Base-by-base conservation (phyloP, 2,797 vertebrate genomes). In the Momotus momota region DNA sequence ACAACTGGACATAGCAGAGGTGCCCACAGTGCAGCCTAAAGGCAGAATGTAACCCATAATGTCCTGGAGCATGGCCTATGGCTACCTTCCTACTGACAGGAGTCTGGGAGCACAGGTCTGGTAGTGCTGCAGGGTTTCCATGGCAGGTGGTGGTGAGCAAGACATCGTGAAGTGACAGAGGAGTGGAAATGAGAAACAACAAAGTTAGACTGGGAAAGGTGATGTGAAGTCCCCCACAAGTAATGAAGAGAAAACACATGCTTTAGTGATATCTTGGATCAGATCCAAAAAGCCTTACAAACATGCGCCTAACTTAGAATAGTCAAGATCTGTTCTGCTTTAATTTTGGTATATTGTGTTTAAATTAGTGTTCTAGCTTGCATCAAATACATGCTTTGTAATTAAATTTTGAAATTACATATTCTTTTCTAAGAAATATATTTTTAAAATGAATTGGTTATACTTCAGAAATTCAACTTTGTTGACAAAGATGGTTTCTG, bases 401-500 rank as follows among this genome's bases (percentile, higher is more conserved):
- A 90, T 88, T 96, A 73, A 78, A 55, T 88, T 92, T 89, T 91
- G 61, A 89, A 92, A 83, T 2, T 6, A 75, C 38, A 40, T 87
- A 80, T 70, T 66, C 29, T 77, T 92, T 89, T 93, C 69, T 62
- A 65, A 75, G 81, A 88, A 84, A 73, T 20, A 12, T 17, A 26
- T 54, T 83, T 90, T 7, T 9, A 75, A 88, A 90, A 84, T 90
- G n/a, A 86, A 57, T 66, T 80, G 25, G 9, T 75, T 83, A n/a
- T 80, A 49, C 40, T 75, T 90, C 35, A 87, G 86, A 84, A 82
- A 67, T 14, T 52, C 35, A 75, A 8, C 51, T 89, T 81, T 73
- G 35, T 91, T 88, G 77, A 88, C 87, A 83, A 95, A 81, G 82
- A 77, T 81, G 74, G 57, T 94, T 95, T 96, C 48, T 67, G 35